These are phyloP conservation scores for Lysandra coridon DNA, from an alignment of 2,888 invertebrate genomes.

Conservation along the genomic window DNA sequence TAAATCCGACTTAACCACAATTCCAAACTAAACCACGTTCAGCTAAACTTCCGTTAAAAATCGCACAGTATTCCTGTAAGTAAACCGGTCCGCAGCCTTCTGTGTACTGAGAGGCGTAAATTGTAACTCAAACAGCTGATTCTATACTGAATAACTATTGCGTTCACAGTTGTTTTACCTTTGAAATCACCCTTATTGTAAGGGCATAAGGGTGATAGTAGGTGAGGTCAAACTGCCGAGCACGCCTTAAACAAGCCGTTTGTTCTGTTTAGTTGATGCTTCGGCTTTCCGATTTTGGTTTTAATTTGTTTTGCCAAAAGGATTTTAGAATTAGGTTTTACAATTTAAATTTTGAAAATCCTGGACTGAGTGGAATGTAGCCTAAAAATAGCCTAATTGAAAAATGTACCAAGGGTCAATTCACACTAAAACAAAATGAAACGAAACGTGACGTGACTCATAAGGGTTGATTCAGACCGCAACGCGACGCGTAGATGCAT, in stretches of 20 bases:
- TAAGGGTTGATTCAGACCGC: too few species aligned
- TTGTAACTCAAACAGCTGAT: constrained; percentile 25
- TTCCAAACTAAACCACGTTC: constrained; percentile 2
- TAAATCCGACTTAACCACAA: constrained; percentile 6
- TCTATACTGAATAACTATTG: constrained; percentile 25
- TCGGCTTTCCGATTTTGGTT: background rate
- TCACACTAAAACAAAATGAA: too few species aligned
- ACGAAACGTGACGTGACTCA: too few species aligned
- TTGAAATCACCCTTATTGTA: background rate
- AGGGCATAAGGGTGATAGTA: background rate
- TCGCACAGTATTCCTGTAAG: background rate
- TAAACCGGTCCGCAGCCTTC: background rate
- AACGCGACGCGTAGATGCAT: too few species aligned
- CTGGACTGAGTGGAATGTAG: too few species aligned
- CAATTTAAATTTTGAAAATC: too few species aligned
- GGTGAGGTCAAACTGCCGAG: background rate
- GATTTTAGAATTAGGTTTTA: background rate
- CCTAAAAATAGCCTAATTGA: too few species aligned
- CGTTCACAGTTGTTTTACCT: background rate
- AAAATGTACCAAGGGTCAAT: too few species aligned
- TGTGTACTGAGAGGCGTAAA: constrained; percentile 21
- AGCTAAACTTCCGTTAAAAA: constrained; percentile 12
- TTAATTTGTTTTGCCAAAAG: background rate
- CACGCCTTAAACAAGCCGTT: background rate
- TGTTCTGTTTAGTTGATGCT: background rate